A percentile compares a stretch with the other conserved stretches of the same genome.
Conservation (phyloP, 2,888 invertebrate species). For the Mactromeris polynyma region DNA sequence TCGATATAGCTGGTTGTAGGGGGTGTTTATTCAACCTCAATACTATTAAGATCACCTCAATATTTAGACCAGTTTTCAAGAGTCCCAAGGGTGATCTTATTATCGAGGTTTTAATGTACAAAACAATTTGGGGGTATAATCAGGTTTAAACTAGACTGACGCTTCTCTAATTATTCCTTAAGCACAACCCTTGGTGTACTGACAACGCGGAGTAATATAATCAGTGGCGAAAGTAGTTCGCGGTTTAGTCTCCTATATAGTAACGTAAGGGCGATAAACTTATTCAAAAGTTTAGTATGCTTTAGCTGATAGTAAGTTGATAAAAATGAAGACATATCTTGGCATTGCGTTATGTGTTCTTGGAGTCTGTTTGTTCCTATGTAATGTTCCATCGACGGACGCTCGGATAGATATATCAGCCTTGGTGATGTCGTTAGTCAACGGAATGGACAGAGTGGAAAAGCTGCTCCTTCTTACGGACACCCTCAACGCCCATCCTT, state of each 20-base stretch:
- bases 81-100: no score
- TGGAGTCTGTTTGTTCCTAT: not conserved
- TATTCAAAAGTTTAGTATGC: not conserved
- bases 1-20: no score
- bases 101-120: no score
- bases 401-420: not conserved
- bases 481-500: not conserved
- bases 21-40: no score
- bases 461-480: conserved; percentile 25
- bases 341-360: not conserved
- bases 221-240: no score
- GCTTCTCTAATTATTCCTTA: no score
- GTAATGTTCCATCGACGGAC: not conserved
- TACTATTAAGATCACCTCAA: no score
- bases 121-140: no score
- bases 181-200: not conserved
- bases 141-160: no score
- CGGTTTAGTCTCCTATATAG: no score
- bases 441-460: not conserved
- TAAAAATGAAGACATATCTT: not conserved
- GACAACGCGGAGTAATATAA: not conserved
- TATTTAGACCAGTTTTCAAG: no score
- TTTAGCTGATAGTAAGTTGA: not conserved
- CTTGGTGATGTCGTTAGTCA: not conserved
- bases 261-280: not conserved